phyloP scores from a whole-genome alignment of 2,113 vertebrate species.

The Halcyon malimbica region DNA sequence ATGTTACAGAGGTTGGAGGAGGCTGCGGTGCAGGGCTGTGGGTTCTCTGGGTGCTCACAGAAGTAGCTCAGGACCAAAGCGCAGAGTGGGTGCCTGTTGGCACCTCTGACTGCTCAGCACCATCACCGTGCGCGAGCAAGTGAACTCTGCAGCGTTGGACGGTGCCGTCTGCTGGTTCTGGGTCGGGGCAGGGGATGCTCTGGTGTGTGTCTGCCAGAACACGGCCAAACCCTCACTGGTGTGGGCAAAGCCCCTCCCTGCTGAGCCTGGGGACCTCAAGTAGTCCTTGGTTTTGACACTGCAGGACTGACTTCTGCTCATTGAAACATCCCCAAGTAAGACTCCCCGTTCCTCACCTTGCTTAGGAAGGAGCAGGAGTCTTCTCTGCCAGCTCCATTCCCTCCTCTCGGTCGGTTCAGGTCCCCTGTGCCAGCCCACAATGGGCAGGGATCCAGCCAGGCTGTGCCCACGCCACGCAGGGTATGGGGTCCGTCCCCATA shows the following conservation, averaged over 20 bases:
- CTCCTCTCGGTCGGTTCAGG: fast-evolving
- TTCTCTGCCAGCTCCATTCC: no score
- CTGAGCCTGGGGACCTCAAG: background rate
- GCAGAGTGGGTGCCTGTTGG: background rate
- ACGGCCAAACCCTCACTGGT: background rate
- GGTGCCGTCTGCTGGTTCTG: background rate
- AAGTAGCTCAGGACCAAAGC: background rate
- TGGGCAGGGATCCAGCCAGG: background rate
- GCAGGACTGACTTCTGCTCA: background rate
- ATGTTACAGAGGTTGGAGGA: background rate
- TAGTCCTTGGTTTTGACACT: background rate
- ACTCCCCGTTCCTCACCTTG: background rate
- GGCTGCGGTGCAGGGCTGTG: background rate
- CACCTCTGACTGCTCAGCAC: background rate
- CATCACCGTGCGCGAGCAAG: background rate
- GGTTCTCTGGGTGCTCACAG: background rate
- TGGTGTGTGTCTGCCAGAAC: background rate
- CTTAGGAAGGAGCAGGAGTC: fast-evolving
- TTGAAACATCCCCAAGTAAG: background rate
- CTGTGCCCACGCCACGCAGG: background rate
- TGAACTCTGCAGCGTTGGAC: background rate
- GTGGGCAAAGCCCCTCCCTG: background rate
- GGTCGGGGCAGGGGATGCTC: background rate
- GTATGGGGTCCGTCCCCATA: background rate
- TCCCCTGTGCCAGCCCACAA: background rate